These are phyloP conservation scores for Saturnia pavonia DNA, from an alignment of 2,888 invertebrate species.

Conservation along the genomic window DNA sequence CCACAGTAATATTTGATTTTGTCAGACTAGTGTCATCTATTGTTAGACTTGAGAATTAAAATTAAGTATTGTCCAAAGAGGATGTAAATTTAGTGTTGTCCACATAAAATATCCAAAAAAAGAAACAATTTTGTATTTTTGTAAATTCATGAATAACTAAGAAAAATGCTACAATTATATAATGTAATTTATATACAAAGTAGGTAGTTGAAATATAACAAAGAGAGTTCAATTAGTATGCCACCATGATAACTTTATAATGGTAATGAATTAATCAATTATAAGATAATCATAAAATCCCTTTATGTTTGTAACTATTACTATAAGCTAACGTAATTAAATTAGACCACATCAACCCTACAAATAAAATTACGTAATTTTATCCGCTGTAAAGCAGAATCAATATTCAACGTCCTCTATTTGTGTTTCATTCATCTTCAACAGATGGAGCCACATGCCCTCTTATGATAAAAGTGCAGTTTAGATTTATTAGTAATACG, in stretches of 20 bases:
- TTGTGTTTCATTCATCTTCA: neutral
- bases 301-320: neutral
- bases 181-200: neutral
- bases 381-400: slow-evolving; percentile 26
- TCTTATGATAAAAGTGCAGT: neutral
- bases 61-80: neutral
- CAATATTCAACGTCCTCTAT: slow-evolving; percentile 30
- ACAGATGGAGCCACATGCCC: slow-evolving; percentile 43
- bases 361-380: slow-evolving; percentile 27
- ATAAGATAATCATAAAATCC: neutral
- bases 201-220: neutral
- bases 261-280: neutral
- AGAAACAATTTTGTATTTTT: neutral
- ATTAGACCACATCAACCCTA: slow-evolving; percentile 6
- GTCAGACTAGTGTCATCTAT: neutral
- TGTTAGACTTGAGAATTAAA: neutral
- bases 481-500: neutral
- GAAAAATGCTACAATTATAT: neutral
- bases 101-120: neutral
- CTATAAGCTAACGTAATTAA: neutral
- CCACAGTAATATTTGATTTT: neutral
- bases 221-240: neutral
- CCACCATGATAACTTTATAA: neutral
- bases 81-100: neutral
- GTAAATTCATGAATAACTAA: neutral